Percentiles rank a stretch among this genome's conserved stretches.
These are phyloP conservation scores for Gallinago nigripennis DNA, from an alignment of 2,797 vertebrate genomes.

Conservation along the genomic window DNA sequence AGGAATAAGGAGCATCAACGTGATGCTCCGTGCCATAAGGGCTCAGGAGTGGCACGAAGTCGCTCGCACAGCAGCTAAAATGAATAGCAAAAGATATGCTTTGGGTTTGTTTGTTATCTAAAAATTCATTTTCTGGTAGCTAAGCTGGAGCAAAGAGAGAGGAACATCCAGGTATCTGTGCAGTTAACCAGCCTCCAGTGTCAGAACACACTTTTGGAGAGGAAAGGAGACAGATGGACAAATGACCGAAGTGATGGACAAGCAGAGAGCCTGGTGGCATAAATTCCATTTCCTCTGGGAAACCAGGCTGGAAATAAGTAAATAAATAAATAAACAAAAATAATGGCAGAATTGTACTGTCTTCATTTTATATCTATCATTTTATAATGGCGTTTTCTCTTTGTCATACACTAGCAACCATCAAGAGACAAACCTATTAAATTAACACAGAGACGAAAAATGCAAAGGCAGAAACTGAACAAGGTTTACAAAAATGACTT, in stretches of 20 bases:
- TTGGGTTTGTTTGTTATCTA: background rate
- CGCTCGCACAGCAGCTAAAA: accelerated
- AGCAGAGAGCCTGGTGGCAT: background rate
- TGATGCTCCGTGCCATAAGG: background rate
- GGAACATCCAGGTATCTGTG: background rate
- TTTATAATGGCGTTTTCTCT: background rate
- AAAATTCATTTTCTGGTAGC: background rate
- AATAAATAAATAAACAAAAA: background rate
- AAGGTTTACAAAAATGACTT: background rate
- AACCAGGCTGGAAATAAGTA: background rate
- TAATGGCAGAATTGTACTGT: background rate
- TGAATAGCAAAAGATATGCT: background rate
- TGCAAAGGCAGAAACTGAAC: background rate
- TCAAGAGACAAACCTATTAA: background rate
- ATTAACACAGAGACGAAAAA: background rate
- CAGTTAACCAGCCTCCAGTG: accelerated
- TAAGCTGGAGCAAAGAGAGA: background rate
- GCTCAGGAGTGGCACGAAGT: background rate
- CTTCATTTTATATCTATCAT: background rate
- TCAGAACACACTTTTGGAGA: background rate
- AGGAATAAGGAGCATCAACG: background rate
- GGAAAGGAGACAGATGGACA: accelerated
- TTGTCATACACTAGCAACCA: background rate
- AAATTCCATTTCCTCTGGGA: background rate
- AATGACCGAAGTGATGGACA: accelerated